Evolutionary conservation across 2,113 vertebrate genomes (phyloP), one percentile per base, ranked within the genome.

Genomic region (Chionis minor): DNA sequence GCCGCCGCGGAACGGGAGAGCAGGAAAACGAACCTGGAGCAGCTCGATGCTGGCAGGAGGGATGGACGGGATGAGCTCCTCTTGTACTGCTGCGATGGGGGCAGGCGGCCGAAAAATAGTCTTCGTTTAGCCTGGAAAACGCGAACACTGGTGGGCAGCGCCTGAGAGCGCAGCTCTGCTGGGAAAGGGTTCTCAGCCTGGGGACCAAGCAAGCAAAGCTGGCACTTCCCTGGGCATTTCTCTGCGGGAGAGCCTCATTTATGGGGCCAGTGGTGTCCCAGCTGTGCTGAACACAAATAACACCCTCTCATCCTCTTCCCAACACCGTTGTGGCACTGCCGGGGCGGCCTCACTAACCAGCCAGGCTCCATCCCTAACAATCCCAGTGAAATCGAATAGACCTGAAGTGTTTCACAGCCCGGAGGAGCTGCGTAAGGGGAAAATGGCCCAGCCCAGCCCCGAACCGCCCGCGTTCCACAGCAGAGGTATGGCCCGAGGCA

Each of bases 291-390:
- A 4, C 0, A 12, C 8, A 74, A 20, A 6, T 3, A 19, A n/a
- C 33, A 22, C 27, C 15, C 27, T 33, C 56, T 54, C 33, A 22
- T 24, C 15, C 27, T 33, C 56, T 54, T 71, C 56, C 87, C 69
- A n/a, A 0, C 2, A 6, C 32, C 77, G 3, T 1, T 51, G 7
- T 4, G 0, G 2, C 1, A 0, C 79, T 35, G 74, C 33, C 6
- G 6, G 80, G 38, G 35, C 30, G 33, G 54, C 33, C 44, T 28
- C 40, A 1, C 8, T 13, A 3, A 10, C 22, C 4, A 9, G 42
- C 12, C 28, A 13, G 55, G 30, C 44, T 38, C 32, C n/a, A 15
- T 3, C 45, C 33, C 33, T 26, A 14, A 2, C 7, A n/a, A 28
- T 59, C 32, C 55, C 55, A 30, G 20, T 51, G 32, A 26, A 58